Conservation (phyloP, 2,797 vertebrate species). For the Malurus leucopterus region DNA sequence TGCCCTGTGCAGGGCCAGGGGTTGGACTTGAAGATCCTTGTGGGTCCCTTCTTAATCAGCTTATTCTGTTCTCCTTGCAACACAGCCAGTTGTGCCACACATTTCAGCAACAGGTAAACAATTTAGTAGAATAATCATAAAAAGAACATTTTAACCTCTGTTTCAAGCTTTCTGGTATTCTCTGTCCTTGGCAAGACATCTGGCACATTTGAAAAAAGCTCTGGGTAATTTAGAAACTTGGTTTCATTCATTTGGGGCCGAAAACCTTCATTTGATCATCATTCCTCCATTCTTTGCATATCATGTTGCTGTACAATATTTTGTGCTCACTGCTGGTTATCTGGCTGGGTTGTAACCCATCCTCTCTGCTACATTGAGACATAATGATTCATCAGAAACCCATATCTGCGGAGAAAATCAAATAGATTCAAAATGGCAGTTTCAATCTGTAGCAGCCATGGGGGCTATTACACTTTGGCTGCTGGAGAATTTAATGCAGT, state of each 20-base stretch:
- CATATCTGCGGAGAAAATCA: not conserved
- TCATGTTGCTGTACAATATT: not conserved
- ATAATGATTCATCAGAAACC: not conserved
- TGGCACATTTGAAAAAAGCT: not conserved
- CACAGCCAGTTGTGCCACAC: not conserved
- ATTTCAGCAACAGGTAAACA: not conserved
- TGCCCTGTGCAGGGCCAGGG: not conserved
- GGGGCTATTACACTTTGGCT: not conserved
- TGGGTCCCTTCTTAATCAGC: not conserved
- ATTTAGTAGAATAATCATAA: not conserved
- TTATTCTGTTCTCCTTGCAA: not conserved
- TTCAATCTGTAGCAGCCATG: not conserved
- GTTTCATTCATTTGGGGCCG: not conserved
- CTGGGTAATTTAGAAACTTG: not conserved
- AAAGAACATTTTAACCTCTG: not conserved
- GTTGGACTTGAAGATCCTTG: not conserved
- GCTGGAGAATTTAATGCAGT: conserved; percentile 24
- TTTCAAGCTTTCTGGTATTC: not conserved
- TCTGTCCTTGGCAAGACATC: not conserved
- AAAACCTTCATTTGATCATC: not conserved
- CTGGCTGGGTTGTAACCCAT: not conserved
- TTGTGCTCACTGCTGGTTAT: not conserved
- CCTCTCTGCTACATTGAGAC: not conserved
- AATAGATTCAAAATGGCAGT: conserved; percentile 1
- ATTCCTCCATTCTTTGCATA: not conserved